Percentiles rank a stretch among this genome's conserved stretches.
phyloP scores from a whole-genome alignment of 2,797 vertebrate species.

The Etheostoma nigrum region DNA sequence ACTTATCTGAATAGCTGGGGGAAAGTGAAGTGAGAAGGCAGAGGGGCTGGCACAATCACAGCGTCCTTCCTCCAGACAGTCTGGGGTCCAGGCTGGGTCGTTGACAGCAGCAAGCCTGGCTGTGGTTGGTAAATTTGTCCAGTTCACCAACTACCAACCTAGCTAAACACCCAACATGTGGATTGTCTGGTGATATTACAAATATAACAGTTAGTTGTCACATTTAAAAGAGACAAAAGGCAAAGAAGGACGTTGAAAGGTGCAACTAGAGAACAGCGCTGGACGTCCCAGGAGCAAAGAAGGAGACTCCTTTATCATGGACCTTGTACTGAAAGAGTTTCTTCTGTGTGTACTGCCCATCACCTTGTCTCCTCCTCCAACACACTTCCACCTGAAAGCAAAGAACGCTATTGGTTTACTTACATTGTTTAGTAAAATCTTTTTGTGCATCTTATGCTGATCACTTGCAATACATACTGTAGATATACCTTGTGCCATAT shows the following conservation, averaged over 20 bases:
- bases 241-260: neutral
- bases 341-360: slow-evolving; percentile 55
- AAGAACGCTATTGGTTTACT: neutral
- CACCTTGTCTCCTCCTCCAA: slow-evolving; percentile 75
- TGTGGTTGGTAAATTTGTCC: no score
- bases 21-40: neutral
- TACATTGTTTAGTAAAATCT: neutral
- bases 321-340: slow-evolving; percentile 94
- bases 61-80: slow-evolving; percentile 6
- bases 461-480: neutral
- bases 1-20: neutral
- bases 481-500: neutral
- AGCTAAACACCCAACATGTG: neutral
- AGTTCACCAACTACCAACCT: slow-evolving; percentile 2
- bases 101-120: neutral
- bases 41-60: neutral
- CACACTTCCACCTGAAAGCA: slow-evolving; percentile 89
- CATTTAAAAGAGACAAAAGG: neutral
- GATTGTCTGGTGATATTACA: neutral
- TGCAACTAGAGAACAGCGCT: slow-evolving; percentile 89
- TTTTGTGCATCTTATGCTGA: neutral
- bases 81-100: neutral
- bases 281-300: slow-evolving; percentile 92
- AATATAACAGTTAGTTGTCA: slow-evolving; percentile 6
- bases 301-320: slow-evolving; percentile 91